phyloP scores from a whole-genome alignment of 2,888 invertebrate genomes.

The Chrysolina americana region DNA sequence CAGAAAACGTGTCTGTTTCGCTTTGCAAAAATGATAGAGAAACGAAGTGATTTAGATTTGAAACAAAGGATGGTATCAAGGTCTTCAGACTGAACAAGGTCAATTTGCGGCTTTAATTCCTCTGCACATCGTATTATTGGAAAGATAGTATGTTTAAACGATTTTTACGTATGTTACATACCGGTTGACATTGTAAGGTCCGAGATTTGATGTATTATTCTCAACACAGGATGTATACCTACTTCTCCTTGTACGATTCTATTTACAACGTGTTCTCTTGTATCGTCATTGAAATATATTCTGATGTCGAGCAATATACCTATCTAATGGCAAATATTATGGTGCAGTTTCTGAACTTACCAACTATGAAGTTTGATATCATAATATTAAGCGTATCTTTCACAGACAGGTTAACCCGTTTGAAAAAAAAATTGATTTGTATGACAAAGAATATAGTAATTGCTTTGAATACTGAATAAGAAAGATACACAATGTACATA shows the following conservation, averaged over 20 bases:
- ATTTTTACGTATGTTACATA: background rate
- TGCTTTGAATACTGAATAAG: too few species aligned
- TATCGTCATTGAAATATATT: background rate
- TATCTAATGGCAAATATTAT: too few species aligned
- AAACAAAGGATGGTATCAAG: slow-evolving; percentile 46
- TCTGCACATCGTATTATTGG: slow-evolving; percentile 33
- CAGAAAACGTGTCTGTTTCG: background rate
- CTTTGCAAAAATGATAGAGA: slow-evolving; percentile 10
- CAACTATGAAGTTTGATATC: too few species aligned
- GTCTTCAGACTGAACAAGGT: slow-evolving; percentile 47
- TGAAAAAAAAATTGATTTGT: too few species aligned
- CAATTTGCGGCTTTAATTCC: slow-evolving; percentile 39
- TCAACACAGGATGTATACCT: background rate
- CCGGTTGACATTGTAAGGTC: slow-evolving; percentile 13
- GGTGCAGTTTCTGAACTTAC: too few species aligned
- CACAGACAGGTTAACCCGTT: too few species aligned
- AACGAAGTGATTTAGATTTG: slow-evolving; percentile 28
- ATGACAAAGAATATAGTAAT: too few species aligned
- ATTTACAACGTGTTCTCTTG: background rate
- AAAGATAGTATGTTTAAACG: background rate
- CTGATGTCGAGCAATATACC: background rate
- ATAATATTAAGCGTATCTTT: too few species aligned
- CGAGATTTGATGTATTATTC: background rate
- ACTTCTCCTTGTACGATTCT: background rate
- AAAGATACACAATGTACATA: too few species aligned